A percentile compares a stretch with the other conserved stretches of the same genome.
phyloP scores from a whole-genome alignment of 2,113 vertebrate genomes.

The Otis tarda region DNA sequence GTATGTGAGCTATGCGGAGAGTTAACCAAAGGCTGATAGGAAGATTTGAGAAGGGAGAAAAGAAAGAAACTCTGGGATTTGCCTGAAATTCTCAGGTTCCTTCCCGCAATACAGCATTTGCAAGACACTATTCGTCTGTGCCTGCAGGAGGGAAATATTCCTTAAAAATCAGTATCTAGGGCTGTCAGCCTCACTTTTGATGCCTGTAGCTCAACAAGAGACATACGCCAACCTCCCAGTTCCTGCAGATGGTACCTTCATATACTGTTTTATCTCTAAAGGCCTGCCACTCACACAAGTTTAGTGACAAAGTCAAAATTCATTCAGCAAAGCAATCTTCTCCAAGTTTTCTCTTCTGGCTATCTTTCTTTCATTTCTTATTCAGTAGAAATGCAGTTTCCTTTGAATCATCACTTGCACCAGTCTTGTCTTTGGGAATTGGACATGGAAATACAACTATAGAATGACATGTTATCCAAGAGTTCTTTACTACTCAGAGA shows the following conservation, averaged over 20 bases:
- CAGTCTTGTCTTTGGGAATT: conserved; percentile 13
- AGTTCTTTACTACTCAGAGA: conserved; percentile 6
- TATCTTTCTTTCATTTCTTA: conserved; percentile 40
- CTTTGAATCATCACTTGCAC: background rate
- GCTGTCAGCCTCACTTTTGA: conserved; percentile 45
- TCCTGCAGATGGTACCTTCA: conserved; percentile 54
- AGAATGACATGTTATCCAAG: background rate
- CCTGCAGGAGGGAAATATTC: conserved; percentile 29
- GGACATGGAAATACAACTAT: conserved; percentile 2
- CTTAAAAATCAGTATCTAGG: conserved; percentile 31
- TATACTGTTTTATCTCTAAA: conserved; percentile 53
- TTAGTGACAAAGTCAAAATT: conserved; percentile 64
- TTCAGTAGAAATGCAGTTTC: background rate
- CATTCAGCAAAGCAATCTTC: conserved; percentile 46
- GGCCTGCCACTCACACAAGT: conserved; percentile 53
- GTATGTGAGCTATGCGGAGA: background rate
- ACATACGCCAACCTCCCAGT: conserved; percentile 3
- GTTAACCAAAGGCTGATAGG: background rate
- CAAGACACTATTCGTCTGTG: conserved; percentile 7
- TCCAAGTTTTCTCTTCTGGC: conserved; percentile 27
- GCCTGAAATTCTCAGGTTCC: background rate
- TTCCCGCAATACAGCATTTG: background rate
- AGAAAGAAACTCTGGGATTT: background rate
- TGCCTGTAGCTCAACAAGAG: conserved; percentile 34
- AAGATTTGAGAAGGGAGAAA: conserved; percentile 10